Evolutionary conservation across 2,888 invertebrate genomes (phyloP).

Genomic region (Melangyna quadrimaculata): DNA sequence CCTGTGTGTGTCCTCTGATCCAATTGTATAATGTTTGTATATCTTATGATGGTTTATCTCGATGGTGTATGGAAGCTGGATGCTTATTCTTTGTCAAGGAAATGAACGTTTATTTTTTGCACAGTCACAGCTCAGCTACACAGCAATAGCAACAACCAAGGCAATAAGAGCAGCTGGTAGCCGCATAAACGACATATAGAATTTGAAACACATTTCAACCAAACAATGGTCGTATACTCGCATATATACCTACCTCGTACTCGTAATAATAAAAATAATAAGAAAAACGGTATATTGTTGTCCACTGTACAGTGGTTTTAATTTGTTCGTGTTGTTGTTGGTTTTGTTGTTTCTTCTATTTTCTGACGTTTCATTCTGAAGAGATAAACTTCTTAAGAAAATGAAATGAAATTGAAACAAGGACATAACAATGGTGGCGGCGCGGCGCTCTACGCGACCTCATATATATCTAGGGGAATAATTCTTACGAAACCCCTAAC

Average conservation of each 20-base stretch:
- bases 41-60: slow-evolving; percentile 49
- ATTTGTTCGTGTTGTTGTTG: no score
- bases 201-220: slow-evolving; percentile 29
- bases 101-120: slow-evolving; percentile 37
- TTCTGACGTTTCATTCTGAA: slow-evolving; percentile 39
- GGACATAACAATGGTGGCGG: slow-evolving; percentile 53
- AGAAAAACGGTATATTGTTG: slow-evolving; percentile 39
- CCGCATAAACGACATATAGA: slow-evolving; percentile 25
- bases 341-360: neutral
- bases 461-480: slow-evolving; percentile 53
- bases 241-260: neutral
- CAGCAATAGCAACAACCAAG: neutral
- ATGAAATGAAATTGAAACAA: slow-evolving; percentile 70
- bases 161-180: slow-evolving; percentile 11
- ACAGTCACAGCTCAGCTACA: neutral
- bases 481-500: slow-evolving; percentile 41
- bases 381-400: slow-evolving; percentile 69
- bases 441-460: slow-evolving; percentile 34
- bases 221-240: slow-evolving; percentile 30
- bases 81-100: slow-evolving; percentile 44
- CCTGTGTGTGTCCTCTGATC: slow-evolving; percentile 59
- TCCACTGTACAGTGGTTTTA: slow-evolving; percentile 10
- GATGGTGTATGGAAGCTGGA: slow-evolving; percentile 5
- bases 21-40: slow-evolving; percentile 39
- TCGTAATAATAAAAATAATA: slow-evolving; percentile 45